Evolutionary conservation across 2,888 invertebrate species (phyloP), one percentile per base, ranked within the genome.

Genomic region (Melinaea marsaeus): DNA sequence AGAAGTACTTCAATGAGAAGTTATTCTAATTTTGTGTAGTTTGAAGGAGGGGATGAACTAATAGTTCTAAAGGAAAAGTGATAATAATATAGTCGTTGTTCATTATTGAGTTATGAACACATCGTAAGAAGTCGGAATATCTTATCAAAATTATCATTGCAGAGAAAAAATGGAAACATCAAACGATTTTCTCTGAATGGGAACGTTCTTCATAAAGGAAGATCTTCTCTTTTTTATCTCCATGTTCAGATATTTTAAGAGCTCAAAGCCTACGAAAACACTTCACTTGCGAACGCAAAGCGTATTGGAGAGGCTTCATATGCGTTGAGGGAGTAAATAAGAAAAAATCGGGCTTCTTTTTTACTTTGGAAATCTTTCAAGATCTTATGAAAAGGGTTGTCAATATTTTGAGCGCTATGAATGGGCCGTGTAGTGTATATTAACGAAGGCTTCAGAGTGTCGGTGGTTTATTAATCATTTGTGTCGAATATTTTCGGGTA

Each of bases 341-440:
- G 84, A 80, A 79, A 85, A 86, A 86, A 88, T 86, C 86, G 85
- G 85, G 82, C 74, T 79, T 76, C 79, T 73, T 78, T 82, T 86
- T 87, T 84, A 83, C 83, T 79, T 79, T 76, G 71, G 79, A 81
- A 82, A 77, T 88, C 82, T 85, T 88, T 86, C 84, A 87, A 74
- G 74, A 73, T 75, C 72, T 71, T 75, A 73, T 88, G 84, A 88
- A 88, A 83, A 83, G 80, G 85, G 86, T 81, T 86, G 88, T 89
- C 88, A 89, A 89, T 89, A 88, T 88, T 88, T 88, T 88, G 79
- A 88, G 86, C 88, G 83, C 75, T 78, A 79, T 88, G 88, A 88
- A 89, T 86, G 79, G 85, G 75, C 73, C 77, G 75, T 80, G 81
- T 81, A 80, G n/a, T n/a, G n/a, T n/a, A n/a, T n/a, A n/a, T n/a